Evolutionary conservation across 2,113 vertebrate species (phyloP).

Genomic region (Paraplagusia blochii): DNA sequence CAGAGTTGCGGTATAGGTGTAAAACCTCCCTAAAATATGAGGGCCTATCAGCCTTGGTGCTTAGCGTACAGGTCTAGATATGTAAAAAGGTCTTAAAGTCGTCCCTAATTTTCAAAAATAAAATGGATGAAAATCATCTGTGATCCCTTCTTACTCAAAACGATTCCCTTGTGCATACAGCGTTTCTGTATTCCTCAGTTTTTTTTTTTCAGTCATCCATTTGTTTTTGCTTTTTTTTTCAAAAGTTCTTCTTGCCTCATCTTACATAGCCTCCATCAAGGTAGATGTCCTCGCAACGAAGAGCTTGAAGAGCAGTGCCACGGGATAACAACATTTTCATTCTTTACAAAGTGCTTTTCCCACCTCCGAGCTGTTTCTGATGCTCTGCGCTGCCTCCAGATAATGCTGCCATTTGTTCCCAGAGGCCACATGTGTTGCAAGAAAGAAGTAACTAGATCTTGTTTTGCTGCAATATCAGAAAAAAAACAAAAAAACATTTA

Average conservation of each 20-base stretch:
- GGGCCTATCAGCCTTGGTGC: constrained; percentile 92
- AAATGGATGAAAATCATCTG: constrained; percentile 88
- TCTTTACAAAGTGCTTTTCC: constrained; percentile 67
- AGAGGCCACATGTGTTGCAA: constrained; percentile 62
- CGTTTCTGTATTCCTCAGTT: constrained; percentile 72
- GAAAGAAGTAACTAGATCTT: constrained; percentile 60
- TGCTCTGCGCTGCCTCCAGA: constrained; percentile 58
- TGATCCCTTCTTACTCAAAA: constrained; percentile 80
- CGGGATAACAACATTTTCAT: constrained; percentile 80
- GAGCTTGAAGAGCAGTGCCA: constrained; percentile 76
- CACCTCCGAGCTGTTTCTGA: constrained; percentile 53
- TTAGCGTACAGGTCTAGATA: constrained; percentile 96
- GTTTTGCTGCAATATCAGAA: constrained; percentile 66
- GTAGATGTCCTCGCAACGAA: constrained; percentile 28
- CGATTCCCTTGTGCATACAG: constrained; percentile 97
- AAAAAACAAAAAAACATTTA: constrained; percentile 43
- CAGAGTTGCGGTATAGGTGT: constrained; percentile 84
- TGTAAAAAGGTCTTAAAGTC: constrained; percentile 95
- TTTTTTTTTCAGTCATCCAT: constrained; percentile 77
- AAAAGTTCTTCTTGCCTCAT: constrained; percentile 65
- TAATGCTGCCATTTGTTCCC: constrained; percentile 67
- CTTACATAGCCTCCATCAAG: constrained; percentile 71
- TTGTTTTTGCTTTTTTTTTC: constrained; percentile 63
- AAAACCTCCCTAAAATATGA: constrained; percentile 53
- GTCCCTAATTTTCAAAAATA: constrained; percentile 82